A percentile compares a stretch with the other conserved stretches of the same genome.
Conservation (phyloP, 2,888 invertebrate species). For the Drosophila aldrichi region DNA sequence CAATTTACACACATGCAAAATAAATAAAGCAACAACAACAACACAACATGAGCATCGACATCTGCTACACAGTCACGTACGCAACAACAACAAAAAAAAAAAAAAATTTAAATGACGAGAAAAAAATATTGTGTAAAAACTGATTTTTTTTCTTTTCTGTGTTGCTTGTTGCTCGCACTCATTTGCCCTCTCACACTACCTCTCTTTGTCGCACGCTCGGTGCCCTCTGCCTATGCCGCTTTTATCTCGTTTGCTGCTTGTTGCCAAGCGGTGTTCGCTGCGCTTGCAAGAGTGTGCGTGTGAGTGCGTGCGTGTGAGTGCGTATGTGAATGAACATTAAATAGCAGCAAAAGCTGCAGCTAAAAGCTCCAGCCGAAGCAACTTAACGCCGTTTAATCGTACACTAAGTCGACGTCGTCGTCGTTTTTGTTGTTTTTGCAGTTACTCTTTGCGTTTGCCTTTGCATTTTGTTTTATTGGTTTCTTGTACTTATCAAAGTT, state of each 20-base stretch:
- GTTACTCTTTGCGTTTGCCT: slow-evolving; percentile 16
- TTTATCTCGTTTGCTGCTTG: slow-evolving; percentile 69
- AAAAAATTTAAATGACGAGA: slow-evolving; percentile 16
- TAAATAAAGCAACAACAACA: slow-evolving; percentile 9
- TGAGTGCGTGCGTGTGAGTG: slow-evolving; percentile 14
- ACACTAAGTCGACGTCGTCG: slow-evolving; percentile 17
- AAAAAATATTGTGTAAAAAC: slow-evolving; percentile 43
- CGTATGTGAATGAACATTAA: slow-evolving; percentile 43
- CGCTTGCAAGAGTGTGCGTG: slow-evolving; percentile 4
- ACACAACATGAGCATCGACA: slow-evolving; percentile 25
- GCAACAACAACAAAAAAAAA: slow-evolving; percentile 52
- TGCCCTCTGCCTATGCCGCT: slow-evolving; percentile 38
- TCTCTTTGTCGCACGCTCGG: slow-evolving; percentile 31
- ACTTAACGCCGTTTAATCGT: slow-evolving; percentile 25
- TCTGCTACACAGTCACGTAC: slow-evolving; percentile 66
- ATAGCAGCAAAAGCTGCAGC: slow-evolving; percentile 26
- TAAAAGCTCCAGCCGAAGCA: slow-evolving; percentile 28
- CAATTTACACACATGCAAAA: slow-evolving; percentile 35
- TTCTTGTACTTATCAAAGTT: slow-evolving; percentile 55
- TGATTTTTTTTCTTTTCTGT: slow-evolving; percentile 45
- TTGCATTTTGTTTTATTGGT: slow-evolving; percentile 28
- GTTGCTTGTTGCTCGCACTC: slow-evolving; percentile 48
- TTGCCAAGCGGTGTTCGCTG: slow-evolving; percentile 66
- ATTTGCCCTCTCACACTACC: slow-evolving; percentile 25
- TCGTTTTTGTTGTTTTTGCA: slow-evolving; percentile 26